These are phyloP conservation scores for Syrphus vitripennis DNA, from an alignment of 2,888 invertebrate genomes.

Conservation along the genomic window DNA sequence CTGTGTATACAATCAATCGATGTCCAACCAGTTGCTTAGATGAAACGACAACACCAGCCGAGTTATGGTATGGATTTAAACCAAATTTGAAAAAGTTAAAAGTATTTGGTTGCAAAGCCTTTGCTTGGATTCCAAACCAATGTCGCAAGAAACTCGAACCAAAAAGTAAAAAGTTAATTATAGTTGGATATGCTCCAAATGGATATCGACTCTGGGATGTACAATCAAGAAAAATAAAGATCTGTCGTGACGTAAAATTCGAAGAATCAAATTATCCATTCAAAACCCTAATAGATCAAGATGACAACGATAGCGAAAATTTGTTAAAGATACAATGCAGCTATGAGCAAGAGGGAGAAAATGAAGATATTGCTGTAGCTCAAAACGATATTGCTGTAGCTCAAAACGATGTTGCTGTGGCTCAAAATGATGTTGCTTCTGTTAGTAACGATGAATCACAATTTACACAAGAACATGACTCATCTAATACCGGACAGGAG, in stretches of 20 bases:
- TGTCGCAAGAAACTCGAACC: not conserved
- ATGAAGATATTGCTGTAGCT: not conserved
- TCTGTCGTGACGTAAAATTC: not conserved
- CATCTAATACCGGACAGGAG: no score
- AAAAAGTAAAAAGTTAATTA: not conserved
- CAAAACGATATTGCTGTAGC: not conserved
- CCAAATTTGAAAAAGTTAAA: not conserved
- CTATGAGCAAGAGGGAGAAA: not conserved
- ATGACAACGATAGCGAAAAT: not conserved
- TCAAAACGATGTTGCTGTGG: not conserved
- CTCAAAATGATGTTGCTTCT: not conserved
- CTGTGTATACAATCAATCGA: not conserved
- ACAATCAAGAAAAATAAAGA: not conserved
- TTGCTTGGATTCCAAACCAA: not conserved
- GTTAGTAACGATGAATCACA: no score
- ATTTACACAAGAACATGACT: no score
- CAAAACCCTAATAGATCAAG: not conserved
- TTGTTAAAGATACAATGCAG: not conserved
- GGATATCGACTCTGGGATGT: not conserved
- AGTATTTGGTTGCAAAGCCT: no score
- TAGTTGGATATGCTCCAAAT: not conserved
- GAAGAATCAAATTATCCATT: not conserved
- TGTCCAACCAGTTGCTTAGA: not conserved
- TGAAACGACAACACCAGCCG: not conserved
- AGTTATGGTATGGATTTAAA: no score